Evolutionary conservation across 2,797 vertebrate genomes (phyloP), one percentile per base, ranked within the genome.

Genomic region (Neosilurus hyrtlii): DNA sequence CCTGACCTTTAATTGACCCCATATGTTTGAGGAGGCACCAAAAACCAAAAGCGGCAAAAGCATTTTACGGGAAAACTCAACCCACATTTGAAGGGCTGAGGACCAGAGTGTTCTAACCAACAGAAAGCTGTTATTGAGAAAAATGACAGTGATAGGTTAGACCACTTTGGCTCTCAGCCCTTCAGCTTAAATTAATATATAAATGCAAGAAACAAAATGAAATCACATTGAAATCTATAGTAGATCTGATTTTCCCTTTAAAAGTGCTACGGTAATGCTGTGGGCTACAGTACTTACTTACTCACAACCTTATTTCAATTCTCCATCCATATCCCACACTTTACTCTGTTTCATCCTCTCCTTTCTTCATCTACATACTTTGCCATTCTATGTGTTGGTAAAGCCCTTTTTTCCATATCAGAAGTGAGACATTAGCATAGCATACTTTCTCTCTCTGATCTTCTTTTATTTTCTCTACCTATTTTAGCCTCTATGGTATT

Each of bases 291-390:
- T 66, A 88, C 89, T 82, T 90, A 84, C 91, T 79, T 79, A 82
- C n/a, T 78, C 54, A 71, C 37, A 5, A 77, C 54, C 81, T 82
- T 71, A 88, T 86, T 35, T 86, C 43, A 75, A 63, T 79, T 30
- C 72, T 70, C 30, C 82, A 35, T 74, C 51, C 49, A 73, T 80
- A 82, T 43, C 54, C 70, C 89, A 89, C 78, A 90, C 89, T 92
- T 94, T 89, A 89, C 66, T 92, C 88, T 90, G 89, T 89, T 92
- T 91, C 91, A 88, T 83, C 88, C 89, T 77, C 86, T 43, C 90
- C 85, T 83, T 89, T 90, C 88, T 89, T 91, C 89, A 68, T 89
- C 91, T 82, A 92, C 92, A 86, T 89, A 73, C 90, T 88, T 84
- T 81, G 52, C 62, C 52, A 56, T 83, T 80, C 66, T 30, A 16